Evolutionary conservation across 2,113 vertebrate species (phyloP).

Genomic region (Boulengeromyrus knoepffleri): DNA sequence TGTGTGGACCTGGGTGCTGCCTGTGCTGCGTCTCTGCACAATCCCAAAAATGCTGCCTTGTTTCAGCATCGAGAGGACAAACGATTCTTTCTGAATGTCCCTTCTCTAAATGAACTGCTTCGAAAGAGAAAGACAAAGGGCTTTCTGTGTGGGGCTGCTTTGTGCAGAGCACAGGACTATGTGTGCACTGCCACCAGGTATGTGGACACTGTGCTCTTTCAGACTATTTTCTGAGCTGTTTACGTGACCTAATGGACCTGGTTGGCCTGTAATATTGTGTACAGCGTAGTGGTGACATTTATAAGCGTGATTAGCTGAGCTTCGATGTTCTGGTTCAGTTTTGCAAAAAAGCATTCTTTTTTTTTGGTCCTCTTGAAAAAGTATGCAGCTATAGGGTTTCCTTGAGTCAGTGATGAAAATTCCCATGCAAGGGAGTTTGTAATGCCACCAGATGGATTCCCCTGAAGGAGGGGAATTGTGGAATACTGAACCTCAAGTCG

Average conservation of each 20-base stretch:
- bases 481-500: background rate
- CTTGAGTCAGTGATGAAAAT: background rate
- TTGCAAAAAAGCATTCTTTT: background rate
- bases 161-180: slow-evolving; percentile 52
- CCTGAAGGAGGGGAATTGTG: background rate
- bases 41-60: background rate
- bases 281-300: background rate
- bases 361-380: background rate
- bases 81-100: slow-evolving; percentile 8
- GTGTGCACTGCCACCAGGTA: slow-evolving; percentile 44
- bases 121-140: slow-evolving; percentile 56
- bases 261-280: background rate
- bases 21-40: background rate
- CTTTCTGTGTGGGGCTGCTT: slow-evolving; percentile 51
- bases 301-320: background rate
- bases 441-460: background rate
- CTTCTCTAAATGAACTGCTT: slow-evolving; percentile 30
- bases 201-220: slow-evolving; percentile 57
- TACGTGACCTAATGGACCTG: background rate
- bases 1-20: background rate
- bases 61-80: slow-evolving; percentile 5
- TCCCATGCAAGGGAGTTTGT: background rate
- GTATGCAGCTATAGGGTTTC: background rate
- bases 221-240: slow-evolving; percentile 47
- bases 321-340: background rate